Evolutionary conservation across 2,797 vertebrate genomes (phyloP).

Genomic region (Florisuga fusca): DNA sequence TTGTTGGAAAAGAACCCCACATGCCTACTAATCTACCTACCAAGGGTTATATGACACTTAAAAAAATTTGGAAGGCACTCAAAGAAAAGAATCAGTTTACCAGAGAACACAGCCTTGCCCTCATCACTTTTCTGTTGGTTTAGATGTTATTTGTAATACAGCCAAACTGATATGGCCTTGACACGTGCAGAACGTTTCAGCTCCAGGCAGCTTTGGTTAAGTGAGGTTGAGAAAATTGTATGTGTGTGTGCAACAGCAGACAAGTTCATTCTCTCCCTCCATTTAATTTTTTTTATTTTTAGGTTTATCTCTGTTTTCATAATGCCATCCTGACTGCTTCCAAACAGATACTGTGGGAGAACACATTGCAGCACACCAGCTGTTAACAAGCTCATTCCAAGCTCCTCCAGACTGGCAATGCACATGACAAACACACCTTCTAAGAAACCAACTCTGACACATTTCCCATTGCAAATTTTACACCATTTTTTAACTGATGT

Average conservation of each 20-base stretch:
- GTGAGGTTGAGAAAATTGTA: neutral
- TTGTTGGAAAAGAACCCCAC: neutral
- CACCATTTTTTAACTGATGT: neutral
- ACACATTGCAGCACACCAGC: neutral
- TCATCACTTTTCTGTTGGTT: neutral
- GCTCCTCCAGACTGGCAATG: neutral
- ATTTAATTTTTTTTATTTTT: neutral
- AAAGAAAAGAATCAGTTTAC: neutral
- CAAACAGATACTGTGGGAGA: neutral
- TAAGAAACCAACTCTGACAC: neutral
- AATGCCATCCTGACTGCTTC: neutral
- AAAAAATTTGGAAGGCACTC: neutral
- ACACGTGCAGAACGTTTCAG: neutral
- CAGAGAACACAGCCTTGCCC: neutral
- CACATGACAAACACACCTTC: neutral
- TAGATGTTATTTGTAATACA: neutral
- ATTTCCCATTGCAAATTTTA: neutral
- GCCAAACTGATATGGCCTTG: neutral
- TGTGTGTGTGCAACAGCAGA: neutral
- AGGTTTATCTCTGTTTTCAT: neutral
- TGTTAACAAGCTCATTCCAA: neutral
- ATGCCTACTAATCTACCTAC: neutral
- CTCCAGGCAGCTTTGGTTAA: constrained; percentile 7
- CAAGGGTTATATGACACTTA: neutral
- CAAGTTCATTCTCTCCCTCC: neutral